Percentiles rank a stretch among this genome's conserved stretches.
phyloP scores from a whole-genome alignment of 2,797 vertebrate species.

The Anabas testudineus region DNA sequence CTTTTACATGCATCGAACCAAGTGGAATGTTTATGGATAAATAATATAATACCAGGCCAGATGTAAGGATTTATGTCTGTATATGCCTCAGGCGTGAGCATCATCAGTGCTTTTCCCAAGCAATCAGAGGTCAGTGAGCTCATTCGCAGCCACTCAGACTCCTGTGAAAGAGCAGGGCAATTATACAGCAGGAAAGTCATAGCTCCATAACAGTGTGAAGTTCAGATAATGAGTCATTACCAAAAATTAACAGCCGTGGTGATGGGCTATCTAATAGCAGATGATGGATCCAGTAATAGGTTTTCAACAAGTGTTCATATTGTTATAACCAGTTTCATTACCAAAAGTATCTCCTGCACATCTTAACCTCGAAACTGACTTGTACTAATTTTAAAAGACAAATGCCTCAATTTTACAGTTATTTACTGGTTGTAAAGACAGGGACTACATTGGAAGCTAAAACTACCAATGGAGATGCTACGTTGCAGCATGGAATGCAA shows the following conservation, averaged over 20 bases:
- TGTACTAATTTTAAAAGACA: constrained; percentile 14
- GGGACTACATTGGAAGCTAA: neutral
- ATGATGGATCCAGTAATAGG: constrained; percentile 47
- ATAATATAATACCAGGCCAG: constrained; percentile 32
- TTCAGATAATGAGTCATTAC: constrained; percentile 65
- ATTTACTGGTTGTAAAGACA: neutral
- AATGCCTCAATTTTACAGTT: neutral
- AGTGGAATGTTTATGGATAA: constrained; percentile 25
- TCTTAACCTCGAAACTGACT: constrained; percentile 6
- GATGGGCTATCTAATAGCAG: constrained; percentile 51
- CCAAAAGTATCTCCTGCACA: constrained; percentile 14
- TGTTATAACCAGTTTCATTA: constrained; percentile 45
- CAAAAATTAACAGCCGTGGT: constrained; percentile 56
- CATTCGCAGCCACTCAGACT: constrained; percentile 16
- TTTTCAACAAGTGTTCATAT: constrained; percentile 58
- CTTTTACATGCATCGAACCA: constrained; percentile 13
- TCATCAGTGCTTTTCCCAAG: constrained; percentile 1
- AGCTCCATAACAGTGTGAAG: constrained; percentile 36
- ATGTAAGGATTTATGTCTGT: constrained; percentile 27
- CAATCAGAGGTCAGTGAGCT: constrained; percentile 47
- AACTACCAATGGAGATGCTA: neutral
- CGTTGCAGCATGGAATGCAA: too few relatives aligned
- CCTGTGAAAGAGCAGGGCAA: constrained; percentile 28
- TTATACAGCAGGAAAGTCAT: constrained; percentile 39
- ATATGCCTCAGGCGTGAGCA: constrained; percentile 1